Evolutionary conservation across 2,888 invertebrate species (phyloP).

Genomic region (Sinentomon sp.): DNA sequence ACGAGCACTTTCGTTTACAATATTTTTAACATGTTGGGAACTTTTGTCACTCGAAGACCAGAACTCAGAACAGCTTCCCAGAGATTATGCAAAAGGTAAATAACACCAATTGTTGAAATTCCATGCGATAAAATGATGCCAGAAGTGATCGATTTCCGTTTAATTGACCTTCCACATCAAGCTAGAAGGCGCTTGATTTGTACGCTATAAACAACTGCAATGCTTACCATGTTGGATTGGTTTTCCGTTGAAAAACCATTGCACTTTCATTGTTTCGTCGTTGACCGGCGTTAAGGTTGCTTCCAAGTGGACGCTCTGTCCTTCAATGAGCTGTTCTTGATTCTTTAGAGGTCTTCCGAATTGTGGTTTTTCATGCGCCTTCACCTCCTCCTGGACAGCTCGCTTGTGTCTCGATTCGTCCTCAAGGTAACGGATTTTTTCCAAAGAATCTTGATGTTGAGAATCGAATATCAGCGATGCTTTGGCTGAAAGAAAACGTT

Average conservation of each 20-base stretch:
- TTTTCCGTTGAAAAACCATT: slow-evolving; percentile 88
- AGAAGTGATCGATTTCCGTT: no score
- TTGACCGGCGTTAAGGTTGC: slow-evolving; percentile 87
- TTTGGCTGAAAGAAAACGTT: slow-evolving; percentile 32
- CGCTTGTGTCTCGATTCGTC: slow-evolving; percentile 49
- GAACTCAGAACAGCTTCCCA: no score
- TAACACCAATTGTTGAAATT: no score
- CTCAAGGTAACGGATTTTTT: slow-evolving; percentile 76
- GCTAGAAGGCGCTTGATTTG: no score
- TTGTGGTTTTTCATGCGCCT: slow-evolving; percentile 56
- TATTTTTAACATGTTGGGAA: no score
- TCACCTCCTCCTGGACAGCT: slow-evolving; percentile 38
- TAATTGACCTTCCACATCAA: no score
- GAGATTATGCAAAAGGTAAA: no score
- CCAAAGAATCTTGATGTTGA: slow-evolving; percentile 70
- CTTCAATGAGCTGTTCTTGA: slow-evolving; percentile 53
- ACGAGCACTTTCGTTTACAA: no score
- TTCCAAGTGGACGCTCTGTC: slow-evolving; percentile 65
- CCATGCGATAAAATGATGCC: no score
- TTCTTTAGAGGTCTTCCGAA: slow-evolving; percentile 68
- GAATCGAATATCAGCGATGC: slow-evolving; percentile 64
- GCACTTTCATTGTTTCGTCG: slow-evolving; percentile 92
- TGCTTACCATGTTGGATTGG: slow-evolving; percentile 56
- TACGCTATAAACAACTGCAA: slow-evolving; percentile 17
- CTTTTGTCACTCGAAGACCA: no score